These are phyloP conservation scores for Brotula barbata DNA, from an alignment of 2,797 vertebrate genomes.

Conservation along the genomic window DNA sequence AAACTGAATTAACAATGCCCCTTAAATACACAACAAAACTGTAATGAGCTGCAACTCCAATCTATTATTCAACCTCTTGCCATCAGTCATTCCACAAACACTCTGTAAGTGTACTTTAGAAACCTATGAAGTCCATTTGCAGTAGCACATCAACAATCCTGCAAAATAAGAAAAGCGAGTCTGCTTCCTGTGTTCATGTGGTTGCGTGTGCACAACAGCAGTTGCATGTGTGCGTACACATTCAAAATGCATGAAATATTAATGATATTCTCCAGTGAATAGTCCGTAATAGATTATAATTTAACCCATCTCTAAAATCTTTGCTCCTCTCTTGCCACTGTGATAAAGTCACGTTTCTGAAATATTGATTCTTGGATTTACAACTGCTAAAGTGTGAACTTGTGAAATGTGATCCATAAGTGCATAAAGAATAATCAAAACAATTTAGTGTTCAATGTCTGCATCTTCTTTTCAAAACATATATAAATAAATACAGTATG, in stretches of 20 bases:
- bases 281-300: slow-evolving; percentile 14
- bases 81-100: slow-evolving; percentile 24
- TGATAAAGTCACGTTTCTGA: not conserved
- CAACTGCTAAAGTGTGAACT: too few species aligned
- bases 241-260: slow-evolving; percentile 18
- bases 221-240: not conserved
- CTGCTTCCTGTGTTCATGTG: not conserved
- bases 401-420: too few species aligned
- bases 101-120: slow-evolving; percentile 6
- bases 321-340: slow-evolving; percentile 1
- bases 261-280: slow-evolving; percentile 13
- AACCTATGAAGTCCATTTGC: slow-evolving; percentile 28
- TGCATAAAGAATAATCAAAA: not conserved
- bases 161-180: slow-evolving; percentile 6
- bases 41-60: slow-evolving; percentile 20
- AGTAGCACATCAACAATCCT: not conserved
- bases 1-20: not conserved
- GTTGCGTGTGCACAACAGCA: not conserved
- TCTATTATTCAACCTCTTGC: slow-evolving; percentile 40
- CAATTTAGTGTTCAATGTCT: not conserved
- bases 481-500: too few species aligned
- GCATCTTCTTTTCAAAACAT: too few species aligned
- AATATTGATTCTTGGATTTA: too few species aligned
- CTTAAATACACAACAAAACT: slow-evolving; percentile 17
- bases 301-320: slow-evolving; percentile 22